These are phyloP conservation scores for Scytalopus superciliaris DNA, from an alignment of 2,113 vertebrate genomes.

Conservation along the genomic window DNA sequence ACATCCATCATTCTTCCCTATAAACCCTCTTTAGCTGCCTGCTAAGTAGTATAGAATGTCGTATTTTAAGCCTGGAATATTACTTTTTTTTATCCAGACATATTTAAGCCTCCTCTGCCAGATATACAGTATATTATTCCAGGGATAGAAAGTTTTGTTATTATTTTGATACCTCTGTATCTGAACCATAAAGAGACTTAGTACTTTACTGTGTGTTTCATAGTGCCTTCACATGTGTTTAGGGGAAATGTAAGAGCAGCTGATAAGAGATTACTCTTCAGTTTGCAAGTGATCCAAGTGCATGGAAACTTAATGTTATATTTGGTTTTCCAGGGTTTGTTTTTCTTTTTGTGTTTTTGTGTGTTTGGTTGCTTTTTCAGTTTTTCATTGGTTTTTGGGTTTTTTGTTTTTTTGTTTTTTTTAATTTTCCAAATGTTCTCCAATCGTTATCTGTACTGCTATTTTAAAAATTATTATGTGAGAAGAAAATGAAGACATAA, in stretches of 20 bases:
- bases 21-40: conserved; percentile 76
- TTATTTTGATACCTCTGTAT: background rate
- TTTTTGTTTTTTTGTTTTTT: background rate
- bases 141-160: conserved; percentile 11
- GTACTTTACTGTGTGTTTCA: background rate
- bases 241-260: background rate
- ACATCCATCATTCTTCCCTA: conserved; percentile 77
- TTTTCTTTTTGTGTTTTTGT: background rate
- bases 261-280: background rate
- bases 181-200: conserved; percentile 11
- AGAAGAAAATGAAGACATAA: background rate
- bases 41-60: conserved; percentile 52
- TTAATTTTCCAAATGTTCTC: background rate
- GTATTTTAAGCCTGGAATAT: conserved; percentile 58
- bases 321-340: background rate
- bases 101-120: conserved; percentile 54
- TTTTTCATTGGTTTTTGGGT: background rate
- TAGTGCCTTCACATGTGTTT: background rate
- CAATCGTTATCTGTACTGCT: background rate
- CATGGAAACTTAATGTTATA: background rate
- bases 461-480: background rate
- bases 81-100: conserved; percentile 54
- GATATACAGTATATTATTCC: conserved; percentile 21
- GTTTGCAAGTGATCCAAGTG: background rate
- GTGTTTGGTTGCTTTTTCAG: background rate